Base-by-base conservation (phyloP, 1,140 invertebrate genomes). In the Paracyclopina nana region DNA sequence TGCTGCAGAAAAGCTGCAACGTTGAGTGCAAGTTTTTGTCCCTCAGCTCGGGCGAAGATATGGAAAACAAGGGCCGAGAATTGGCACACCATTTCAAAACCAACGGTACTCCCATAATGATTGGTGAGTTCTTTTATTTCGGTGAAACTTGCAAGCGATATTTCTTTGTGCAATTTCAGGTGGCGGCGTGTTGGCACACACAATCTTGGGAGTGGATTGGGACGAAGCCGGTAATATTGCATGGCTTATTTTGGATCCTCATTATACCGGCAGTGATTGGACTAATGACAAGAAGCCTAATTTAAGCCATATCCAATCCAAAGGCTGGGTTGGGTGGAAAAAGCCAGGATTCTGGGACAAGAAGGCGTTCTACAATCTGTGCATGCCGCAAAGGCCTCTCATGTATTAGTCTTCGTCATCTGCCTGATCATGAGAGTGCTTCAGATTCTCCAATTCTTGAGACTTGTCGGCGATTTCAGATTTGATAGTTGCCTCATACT, bases 41-140 rank as follows among this genome's bases (percentile, higher is more conserved):
- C 63, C 82, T 86, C 0, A 78, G 75, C 53, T 78, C 73, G 29
- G 92, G 92, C 9, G 70, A 73, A 30, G 90, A 97, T 57, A 63
- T 99, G 60, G 65, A 70, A n/a, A 72, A 68, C 29, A 78, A 82
- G 60, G 82, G 76, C 9, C 69, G 78, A 25, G 80, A 90, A 61
- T 67, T 99, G 46, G 70, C 78, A 1, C 68, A 79, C 60, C 95
- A 99, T 70, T 98, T 99, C 64, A 69, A 81, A 56, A 80, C 72
- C 30, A 79, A 95, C 60, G 92, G 92, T 45, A 88, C 86, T 34
- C 94, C 95, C 9, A 74, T 99, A 52, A 99, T 99, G 95, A 96
- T 99, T 58, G 87, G 82, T 83, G 67, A 68, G 61, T 60, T n/a
- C n/a, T n/a, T n/a, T n/a, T n/a, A n/a, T n/a, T n/a, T n/a, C n/a